Evolutionary conservation across 2,888 invertebrate genomes (phyloP), one percentile per base, ranked within the genome.

Genomic region (Caenorhabditis doughertyi): DNA sequence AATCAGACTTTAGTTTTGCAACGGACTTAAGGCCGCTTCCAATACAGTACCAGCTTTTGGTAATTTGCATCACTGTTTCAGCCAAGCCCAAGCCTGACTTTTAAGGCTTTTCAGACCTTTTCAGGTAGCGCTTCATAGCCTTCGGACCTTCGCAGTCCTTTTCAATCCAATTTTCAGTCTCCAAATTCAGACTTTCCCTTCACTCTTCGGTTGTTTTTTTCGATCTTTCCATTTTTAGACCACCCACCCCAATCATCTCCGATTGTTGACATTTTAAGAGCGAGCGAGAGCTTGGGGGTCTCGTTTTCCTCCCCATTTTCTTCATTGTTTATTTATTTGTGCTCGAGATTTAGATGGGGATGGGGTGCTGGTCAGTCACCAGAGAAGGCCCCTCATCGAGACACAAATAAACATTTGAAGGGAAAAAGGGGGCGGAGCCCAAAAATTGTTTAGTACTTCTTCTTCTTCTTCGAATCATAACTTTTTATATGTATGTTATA

Each of bases 351-450:
- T 55, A 35, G 60, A n/a, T 18, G n/a, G n/a, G n/a, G n/a, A n/a
- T n/a, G n/a, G 49, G 65, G 65, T 65, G 49, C 65, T 65, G 65
- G 65, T 51, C 65, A 65, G 65, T 51, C 65, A 65, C 65, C 65
- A 51, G 51, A 35, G 32, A 25, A 16, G 39, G 11, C 13, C 4
- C 25, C 23, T 7, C 23, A n/a, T n/a, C n/a, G n/a, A n/a, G 27
- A 23, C 44, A 25, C 35, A 49, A 65, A 65, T 65, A 65, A 65
- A 65, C 65, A 65, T 65, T 65, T 11, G 21, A 9, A 32, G 29
- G 29, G 44, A n/a, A 32, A 9, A 9, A 32, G 32, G 32, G 32
- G 32, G 32, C 32, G 32, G 4, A 9, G 32, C 32, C 13, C 5
- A 35, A 7, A 27, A 47, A 18, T 21, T 42, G 44, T 42, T 42